These are phyloP conservation scores for Epicauta chinensis DNA, from an alignment of 1,140 invertebrate species.

Conservation along the genomic window DNA sequence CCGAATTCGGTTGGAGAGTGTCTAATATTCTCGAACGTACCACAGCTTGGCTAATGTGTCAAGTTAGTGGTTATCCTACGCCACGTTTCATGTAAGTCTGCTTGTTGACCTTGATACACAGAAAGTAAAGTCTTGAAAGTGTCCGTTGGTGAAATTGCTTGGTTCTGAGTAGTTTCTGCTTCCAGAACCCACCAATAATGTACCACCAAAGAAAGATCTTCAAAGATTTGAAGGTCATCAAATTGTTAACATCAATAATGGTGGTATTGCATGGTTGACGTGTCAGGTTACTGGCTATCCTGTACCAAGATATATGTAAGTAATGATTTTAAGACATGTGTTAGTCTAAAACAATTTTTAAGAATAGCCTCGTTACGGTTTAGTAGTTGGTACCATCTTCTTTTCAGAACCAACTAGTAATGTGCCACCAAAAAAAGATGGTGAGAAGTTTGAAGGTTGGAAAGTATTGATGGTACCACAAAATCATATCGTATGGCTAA, in stretches of 20 bases:
- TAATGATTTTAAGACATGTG: not conserved
- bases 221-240: constrained; percentile 59
- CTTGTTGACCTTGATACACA: not conserved
- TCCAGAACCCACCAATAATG: constrained; percentile 44
- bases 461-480: constrained; percentile 57
- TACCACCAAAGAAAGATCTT: constrained; percentile 51
- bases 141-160: not conserved
- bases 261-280: constrained; percentile 51
- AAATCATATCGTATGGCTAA: constrained; percentile 53
- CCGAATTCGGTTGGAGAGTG: constrained; percentile 60
- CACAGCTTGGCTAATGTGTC: constrained; percentile 57
- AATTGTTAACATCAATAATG: constrained; percentile 54
- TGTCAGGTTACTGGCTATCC: constrained; percentile 61
- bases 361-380: not conserved
- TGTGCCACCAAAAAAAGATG: constrained; percentile 52
- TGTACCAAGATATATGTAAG: constrained; percentile 59
- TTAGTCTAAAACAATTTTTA: too few species aligned
- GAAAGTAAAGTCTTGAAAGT: constrained; percentile 7
- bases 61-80: constrained; percentile 59
- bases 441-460: constrained; percentile 60
- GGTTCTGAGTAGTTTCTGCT: not conserved
- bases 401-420: constrained; percentile 47
- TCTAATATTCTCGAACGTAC: constrained; percentile 52
- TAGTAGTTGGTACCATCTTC: constrained; percentile 2
- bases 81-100: constrained; percentile 58